Evolutionary conservation across 2,113 vertebrate species (phyloP).

Genomic region (Lamprotornis superbus): DNA sequence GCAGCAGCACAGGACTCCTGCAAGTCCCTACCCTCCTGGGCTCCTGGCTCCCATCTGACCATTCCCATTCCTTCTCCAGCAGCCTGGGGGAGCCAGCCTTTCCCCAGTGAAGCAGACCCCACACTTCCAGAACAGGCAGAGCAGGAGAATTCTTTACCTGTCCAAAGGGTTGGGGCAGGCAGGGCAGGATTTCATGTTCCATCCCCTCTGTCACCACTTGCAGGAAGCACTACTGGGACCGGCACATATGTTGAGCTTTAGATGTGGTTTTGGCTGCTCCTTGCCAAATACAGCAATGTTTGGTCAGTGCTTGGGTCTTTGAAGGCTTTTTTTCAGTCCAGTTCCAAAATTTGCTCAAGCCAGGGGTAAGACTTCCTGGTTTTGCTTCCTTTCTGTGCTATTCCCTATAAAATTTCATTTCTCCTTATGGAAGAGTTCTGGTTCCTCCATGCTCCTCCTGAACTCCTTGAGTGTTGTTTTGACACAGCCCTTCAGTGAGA

Average conservation of each 20-base stretch:
- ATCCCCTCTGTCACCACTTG: neutral
- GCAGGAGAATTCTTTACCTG: neutral
- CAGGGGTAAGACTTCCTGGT: neutral
- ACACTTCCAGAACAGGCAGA: neutral
- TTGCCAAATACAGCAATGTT: neutral
- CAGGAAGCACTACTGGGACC: neutral
- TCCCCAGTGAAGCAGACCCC: neutral
- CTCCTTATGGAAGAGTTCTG: neutral
- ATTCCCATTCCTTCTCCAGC: neutral
- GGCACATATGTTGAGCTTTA: fast-evolving
- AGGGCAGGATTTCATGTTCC: neutral
- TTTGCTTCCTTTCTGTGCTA: neutral
- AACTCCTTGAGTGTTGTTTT: neutral
- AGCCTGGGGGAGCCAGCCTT: neutral
- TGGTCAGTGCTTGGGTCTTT: neutral
- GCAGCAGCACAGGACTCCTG: neutral
- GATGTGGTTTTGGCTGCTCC: neutral
- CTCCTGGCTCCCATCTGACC: neutral
- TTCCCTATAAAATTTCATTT: neutral
- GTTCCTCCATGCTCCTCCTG: neutral
- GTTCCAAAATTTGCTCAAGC: neutral
- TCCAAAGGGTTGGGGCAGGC: neutral
- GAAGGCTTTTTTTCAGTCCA: neutral
- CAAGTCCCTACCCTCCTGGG: neutral
- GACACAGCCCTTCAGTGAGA: neutral